Conservation (phyloP, 1,140 invertebrate genomes). For the Gonatopus flavifemur region DNA sequence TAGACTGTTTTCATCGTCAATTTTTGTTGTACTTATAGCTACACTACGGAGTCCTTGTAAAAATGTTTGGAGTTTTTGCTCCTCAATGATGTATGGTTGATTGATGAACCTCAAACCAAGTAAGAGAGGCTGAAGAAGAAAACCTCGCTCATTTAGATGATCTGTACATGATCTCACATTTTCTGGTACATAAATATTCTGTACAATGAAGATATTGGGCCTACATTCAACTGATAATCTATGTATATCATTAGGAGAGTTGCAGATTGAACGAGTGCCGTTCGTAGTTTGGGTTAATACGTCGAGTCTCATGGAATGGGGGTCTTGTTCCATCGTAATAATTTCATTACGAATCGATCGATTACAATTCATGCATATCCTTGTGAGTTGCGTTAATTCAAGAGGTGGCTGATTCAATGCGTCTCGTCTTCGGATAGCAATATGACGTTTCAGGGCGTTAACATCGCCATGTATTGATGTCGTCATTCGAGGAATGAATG, state of each 20-base stretch:
- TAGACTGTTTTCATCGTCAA: too few relatives aligned
- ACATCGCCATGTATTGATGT: too few relatives aligned
- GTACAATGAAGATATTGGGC: slow-evolving; percentile 1
- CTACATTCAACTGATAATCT: slow-evolving; percentile 6
- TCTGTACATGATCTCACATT: background rate
- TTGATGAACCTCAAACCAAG: slow-evolving; percentile 2
- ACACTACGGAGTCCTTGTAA: slow-evolving; percentile 2
- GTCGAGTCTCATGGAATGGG: background rate
- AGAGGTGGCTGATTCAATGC: background rate
- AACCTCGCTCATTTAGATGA: slow-evolving; percentile 5
- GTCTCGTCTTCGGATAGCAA: too few relatives aligned
- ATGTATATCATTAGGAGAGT: slow-evolving; percentile 1
- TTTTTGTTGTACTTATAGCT: too few relatives aligned
- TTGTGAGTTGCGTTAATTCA: background rate
- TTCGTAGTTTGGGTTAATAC: slow-evolving; percentile 2
- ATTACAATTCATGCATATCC: slow-evolving; percentile 7
- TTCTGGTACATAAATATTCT: slow-evolving; percentile 9
- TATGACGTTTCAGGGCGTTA: too few relatives aligned
- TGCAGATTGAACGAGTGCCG: slow-evolving; percentile 1
- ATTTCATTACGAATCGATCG: slow-evolving; percentile 4
- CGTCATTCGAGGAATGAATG: too few relatives aligned
- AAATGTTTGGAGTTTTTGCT: slow-evolving; percentile 2
- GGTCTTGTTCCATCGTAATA: background rate
- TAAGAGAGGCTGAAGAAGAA: background rate
- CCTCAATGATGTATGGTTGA: slow-evolving; percentile 2